Evolutionary conservation across 2,797 vertebrate species (phyloP), one percentile per base, ranked within the genome.

Genomic region (Gambelia wislizenii): DNA sequence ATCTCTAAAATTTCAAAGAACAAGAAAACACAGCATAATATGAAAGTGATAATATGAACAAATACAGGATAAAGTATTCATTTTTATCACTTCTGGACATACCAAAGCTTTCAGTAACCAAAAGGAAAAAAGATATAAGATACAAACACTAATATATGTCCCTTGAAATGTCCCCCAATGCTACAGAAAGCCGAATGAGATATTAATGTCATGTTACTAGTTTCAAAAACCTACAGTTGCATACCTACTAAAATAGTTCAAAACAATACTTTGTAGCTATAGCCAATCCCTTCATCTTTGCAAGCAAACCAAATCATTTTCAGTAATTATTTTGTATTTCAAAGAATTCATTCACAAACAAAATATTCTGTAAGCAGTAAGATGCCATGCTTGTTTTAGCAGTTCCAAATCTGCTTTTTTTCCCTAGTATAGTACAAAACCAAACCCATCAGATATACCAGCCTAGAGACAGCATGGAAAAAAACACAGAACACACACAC

Each of bases 191-290:
- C 27, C 30, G 18, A 76, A 47, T 33, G 27, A 61, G 56, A 64
- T 44, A 69, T 36, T 87, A 6, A 3, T 52, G 49, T 56, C n/a
- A 20, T 77, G 75, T 79, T 9, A 39, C 79, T 33, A 42, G 88
- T 90, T 78, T 52, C 90, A 91, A 88, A 78, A 67, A 78, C 83
- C 85, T 86, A 91, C 36, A 69, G 81, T 89, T 91, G 88, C 80
- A 85, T 67, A 77, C 82, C 92, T 93, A 80, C 89, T 89, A 91
- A 94, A 91, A 84, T 90, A 75, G 87, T 88, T 56, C 85, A 92
- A 92, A 78, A 76, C 33, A 91, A 93, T 87, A 87, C 61, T 83
- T 49, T 83, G 76, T 64, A 94, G 92, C 83, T 89, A 86, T 72
- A 88, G 64, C 14, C 67, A 91, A 74, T 84, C 83, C 90, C 33